These are phyloP conservation scores for Anthoscopus minutus DNA, from an alignment of 2,113 vertebrate genomes.

Conservation along the genomic window DNA sequence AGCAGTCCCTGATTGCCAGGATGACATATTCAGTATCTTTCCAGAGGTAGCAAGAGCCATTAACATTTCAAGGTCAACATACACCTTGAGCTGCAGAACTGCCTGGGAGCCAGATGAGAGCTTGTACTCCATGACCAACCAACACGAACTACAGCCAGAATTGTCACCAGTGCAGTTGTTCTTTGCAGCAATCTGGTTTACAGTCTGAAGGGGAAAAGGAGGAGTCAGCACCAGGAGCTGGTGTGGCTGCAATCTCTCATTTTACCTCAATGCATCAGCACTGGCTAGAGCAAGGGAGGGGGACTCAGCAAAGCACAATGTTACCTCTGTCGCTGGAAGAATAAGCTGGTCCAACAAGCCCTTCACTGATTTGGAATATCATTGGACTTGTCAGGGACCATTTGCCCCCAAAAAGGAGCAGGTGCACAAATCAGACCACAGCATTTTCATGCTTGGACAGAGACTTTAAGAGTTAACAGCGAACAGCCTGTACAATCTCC, in stretches of 20 bases:
- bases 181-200: neutral
- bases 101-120: neutral
- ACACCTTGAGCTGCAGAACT: neutral
- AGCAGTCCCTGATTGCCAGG: neutral
- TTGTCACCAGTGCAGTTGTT: neutral
- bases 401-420: neutral
- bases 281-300: neutral
- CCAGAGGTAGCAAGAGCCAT: neutral
- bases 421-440: neutral
- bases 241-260: neutral
- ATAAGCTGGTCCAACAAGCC: neutral
- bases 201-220: neutral
- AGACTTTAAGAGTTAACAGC: neutral
- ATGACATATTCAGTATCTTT: neutral
- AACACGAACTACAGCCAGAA: neutral
- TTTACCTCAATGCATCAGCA: neutral
- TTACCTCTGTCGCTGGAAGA: neutral
- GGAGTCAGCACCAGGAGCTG: neutral
- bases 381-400: neutral
- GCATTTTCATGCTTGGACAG: fast-evolving
- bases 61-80: neutral
- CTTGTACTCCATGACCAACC: neutral
- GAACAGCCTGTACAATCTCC: neutral
- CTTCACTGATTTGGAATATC: neutral
- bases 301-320: neutral